Conservation (phyloP, 2,113 vertebrate genomes). For the Paraplagusia blochii region DNA sequence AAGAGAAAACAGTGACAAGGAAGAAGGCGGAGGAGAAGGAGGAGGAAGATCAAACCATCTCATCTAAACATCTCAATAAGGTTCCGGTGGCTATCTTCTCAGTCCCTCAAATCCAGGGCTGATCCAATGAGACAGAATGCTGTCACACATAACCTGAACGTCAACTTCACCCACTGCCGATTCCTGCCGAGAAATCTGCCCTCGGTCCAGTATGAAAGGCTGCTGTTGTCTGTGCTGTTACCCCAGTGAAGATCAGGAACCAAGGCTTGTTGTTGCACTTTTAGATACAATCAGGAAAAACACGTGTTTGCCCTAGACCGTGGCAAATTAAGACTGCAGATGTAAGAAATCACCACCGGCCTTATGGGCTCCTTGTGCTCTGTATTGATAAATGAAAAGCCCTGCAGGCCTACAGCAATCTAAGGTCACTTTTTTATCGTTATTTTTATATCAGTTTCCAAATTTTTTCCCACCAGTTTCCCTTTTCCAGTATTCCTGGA, state of each 20-base stretch:
- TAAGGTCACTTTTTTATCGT: slow-evolving; percentile 51
- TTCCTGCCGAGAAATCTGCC: slow-evolving; percentile 31
- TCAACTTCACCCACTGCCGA: slow-evolving; percentile 20
- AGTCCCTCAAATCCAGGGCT: slow-evolving; percentile 15
- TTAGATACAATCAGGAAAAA: slow-evolving; percentile 55
- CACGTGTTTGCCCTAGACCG: slow-evolving; percentile 71
- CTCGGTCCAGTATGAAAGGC: slow-evolving; percentile 40
- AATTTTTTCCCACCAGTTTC: slow-evolving; percentile 12
- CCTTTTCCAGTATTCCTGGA: slow-evolving; percentile 8
- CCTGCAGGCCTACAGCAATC: slow-evolving; percentile 40
- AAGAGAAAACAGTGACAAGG: not conserved
- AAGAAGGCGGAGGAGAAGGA: not conserved
- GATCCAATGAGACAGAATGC: slow-evolving; percentile 4
- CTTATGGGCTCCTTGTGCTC: slow-evolving; percentile 64
- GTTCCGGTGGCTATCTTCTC: slow-evolving; percentile 3
- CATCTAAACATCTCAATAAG: not conserved
- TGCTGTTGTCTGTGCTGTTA: slow-evolving; percentile 39
- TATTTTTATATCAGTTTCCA: not conserved
- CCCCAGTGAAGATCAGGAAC: slow-evolving; percentile 41
- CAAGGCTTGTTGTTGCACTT: slow-evolving; percentile 44
- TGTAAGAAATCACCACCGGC: slow-evolving; percentile 57
- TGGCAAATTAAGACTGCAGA: slow-evolving; percentile 57
- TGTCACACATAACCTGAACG: slow-evolving; percentile 51
- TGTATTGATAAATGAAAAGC: slow-evolving; percentile 58
- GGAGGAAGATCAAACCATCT: not conserved